Conservation (phyloP, 2,888 invertebrate species). For the Furcula furcula region DNA sequence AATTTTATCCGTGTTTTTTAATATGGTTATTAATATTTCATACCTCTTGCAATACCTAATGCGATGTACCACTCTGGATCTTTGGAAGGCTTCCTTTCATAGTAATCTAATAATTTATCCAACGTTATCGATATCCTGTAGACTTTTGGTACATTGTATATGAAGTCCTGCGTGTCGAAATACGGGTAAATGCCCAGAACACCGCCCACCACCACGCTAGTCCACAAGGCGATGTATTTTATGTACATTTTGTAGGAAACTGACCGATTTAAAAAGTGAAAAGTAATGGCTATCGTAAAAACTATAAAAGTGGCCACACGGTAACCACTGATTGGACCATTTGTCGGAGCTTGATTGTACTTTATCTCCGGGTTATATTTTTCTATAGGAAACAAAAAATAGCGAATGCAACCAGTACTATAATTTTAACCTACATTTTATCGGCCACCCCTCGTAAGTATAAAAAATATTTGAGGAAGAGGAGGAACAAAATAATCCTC, state of each 20-base stretch:
- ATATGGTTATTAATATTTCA: no score
- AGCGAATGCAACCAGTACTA: neutral
- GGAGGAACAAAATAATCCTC: no score
- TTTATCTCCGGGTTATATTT: conserved; percentile 12
- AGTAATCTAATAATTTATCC: conserved; percentile 65
- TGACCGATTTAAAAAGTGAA: conserved; percentile 35
- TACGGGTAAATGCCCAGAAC: conserved; percentile 65
- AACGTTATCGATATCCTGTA: conserved; percentile 67
- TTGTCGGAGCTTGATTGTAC: conserved; percentile 27
- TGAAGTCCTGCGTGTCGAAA: conserved; percentile 75
- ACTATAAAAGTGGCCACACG: conserved; percentile 43
- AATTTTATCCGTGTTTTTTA: no score
- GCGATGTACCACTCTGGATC: conserved; percentile 74
- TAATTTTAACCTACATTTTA: conserved; percentile 5
- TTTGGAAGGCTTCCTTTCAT: conserved; percentile 72
- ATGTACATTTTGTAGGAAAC: conserved; percentile 57
- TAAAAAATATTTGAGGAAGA: no score
- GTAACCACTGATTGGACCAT: conserved; percentile 57
- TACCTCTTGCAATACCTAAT: conserved; percentile 67
- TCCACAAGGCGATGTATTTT: conserved; percentile 48
- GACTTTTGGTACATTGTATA: conserved; percentile 76
- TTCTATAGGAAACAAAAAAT: conserved; percentile 2
- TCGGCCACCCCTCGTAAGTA: no score
- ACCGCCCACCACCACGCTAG: conserved; percentile 25
- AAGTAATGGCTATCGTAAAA: conserved; percentile 41